phyloP scores from a whole-genome alignment of 2,113 vertebrate species.

The Otocyon megalotis region DNA sequence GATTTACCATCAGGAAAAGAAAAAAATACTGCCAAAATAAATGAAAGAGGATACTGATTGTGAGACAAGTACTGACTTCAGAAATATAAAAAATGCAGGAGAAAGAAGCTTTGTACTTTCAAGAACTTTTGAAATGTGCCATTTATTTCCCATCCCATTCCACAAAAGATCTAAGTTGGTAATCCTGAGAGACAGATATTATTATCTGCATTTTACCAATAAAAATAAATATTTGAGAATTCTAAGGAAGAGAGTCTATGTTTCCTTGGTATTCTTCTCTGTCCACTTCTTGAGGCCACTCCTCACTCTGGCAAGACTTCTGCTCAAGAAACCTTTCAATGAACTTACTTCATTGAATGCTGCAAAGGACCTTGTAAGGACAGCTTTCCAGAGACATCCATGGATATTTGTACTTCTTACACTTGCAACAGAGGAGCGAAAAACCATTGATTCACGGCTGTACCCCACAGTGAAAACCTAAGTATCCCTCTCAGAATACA shows the following conservation, averaged over 20 bases:
- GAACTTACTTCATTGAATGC: not conserved
- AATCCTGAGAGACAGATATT: not conserved
- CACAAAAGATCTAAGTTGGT: not conserved
- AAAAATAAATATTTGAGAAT: not conserved
- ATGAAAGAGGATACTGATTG: not conserved
- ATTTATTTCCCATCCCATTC: not conserved
- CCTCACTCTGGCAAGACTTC: not conserved
- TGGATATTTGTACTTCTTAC: not conserved
- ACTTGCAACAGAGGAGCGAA: not conserved
- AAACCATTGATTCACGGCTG: not conserved
- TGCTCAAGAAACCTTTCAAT: not conserved
- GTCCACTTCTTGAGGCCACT: not conserved
- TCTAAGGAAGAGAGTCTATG: not conserved
- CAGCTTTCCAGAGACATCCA: rapidly evolving
- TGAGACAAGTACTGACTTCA: not conserved
- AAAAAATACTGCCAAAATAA: constrained; percentile 14
- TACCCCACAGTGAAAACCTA: not conserved
- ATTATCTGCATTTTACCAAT: not conserved
- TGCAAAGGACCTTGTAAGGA: not conserved
- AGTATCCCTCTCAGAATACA: not conserved
- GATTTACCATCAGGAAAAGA: not conserved
- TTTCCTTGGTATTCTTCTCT: not conserved
- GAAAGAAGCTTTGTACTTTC: not conserved
- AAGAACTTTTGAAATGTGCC: not conserved
- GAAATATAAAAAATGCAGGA: not conserved